These are phyloP conservation scores for Lacanobia wlatinum DNA, from an alignment of 2,888 invertebrate species.

Conservation along the genomic window DNA sequence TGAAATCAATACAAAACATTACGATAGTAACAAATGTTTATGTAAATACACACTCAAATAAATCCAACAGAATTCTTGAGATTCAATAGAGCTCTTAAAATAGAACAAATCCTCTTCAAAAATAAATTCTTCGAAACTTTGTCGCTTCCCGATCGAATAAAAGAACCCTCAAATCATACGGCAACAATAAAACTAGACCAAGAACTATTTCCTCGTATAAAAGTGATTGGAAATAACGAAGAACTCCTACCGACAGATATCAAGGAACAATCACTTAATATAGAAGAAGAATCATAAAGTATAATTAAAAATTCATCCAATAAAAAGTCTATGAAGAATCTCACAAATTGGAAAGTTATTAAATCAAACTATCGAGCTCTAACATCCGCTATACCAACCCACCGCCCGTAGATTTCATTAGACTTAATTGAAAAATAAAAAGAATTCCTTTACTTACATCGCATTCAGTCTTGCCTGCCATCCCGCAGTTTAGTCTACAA, in stretches of 20 bases:
- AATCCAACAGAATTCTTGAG: background rate
- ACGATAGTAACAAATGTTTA: background rate
- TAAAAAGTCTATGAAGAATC: constrained; percentile 56
- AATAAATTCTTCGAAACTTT: constrained; percentile 29
- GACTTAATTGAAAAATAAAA: constrained; percentile 86
- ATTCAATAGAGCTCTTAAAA: constrained; percentile 13
- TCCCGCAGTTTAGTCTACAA: constrained; percentile 84
- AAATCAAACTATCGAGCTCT: constrained; percentile 65
- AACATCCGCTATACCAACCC: constrained; percentile 66
- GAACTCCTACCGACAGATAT: constrained; percentile 14
- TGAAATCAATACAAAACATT: background rate
- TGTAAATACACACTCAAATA: background rate
- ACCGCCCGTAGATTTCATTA: constrained; percentile 79
- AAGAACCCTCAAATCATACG: constrained; percentile 37
- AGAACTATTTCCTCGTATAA: constrained; percentile 35
- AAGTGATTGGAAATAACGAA: constrained; percentile 40
- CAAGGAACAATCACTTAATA: constrained; percentile 45
- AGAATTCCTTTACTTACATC: constrained; percentile 84
- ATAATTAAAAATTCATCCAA: constrained; percentile 60
- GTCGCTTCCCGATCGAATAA: constrained; percentile 20
- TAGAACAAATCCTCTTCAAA: constrained; percentile 34
- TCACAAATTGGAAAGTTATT: constrained; percentile 65
- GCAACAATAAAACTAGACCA: constrained; percentile 30
- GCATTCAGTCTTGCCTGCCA: constrained; percentile 82
- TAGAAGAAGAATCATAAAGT: constrained; percentile 49